Evolutionary conservation across 2,888 invertebrate genomes (phyloP).

Genomic region (Rambutsinella grinnellia): DNA sequence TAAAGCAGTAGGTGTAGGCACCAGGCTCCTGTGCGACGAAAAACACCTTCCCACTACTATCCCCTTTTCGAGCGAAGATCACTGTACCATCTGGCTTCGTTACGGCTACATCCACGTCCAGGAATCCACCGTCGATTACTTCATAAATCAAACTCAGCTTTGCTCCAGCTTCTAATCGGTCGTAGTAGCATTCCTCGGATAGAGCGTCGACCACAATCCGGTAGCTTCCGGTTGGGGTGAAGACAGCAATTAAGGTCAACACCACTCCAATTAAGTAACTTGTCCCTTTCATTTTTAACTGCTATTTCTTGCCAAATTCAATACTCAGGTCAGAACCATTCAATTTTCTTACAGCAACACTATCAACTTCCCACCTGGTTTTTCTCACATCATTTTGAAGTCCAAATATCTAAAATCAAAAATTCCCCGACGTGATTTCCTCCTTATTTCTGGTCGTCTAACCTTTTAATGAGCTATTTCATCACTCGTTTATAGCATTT

Average conservation of each 20-base stretch:
- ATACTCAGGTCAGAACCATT: no score
- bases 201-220: slow-evolving; percentile 95
- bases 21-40: slow-evolving; percentile 94
- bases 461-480: no score
- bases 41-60: slow-evolving; percentile 96
- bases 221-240: slow-evolving; percentile 69
- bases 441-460: no score
- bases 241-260: not conserved
- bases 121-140: slow-evolving; percentile 98
- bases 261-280: no score
- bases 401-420: no score
- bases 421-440: no score
- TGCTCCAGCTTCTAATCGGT: slow-evolving; percentile 92
- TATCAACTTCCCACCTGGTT: no score
- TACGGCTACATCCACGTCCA: slow-evolving; percentile 97
- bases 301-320: no score
- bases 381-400: no score
- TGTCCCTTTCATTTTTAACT: no score
- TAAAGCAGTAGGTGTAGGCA: slow-evolving; percentile 95
- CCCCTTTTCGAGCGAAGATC: slow-evolving; percentile 91
- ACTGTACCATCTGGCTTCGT: slow-evolving; percentile 91
- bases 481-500: no score
- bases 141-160: slow-evolving; percentile 99
- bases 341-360: no score
- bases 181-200: slow-evolving; percentile 99